These are phyloP conservation scores for Mantis religiosa DNA, from an alignment of 2,888 invertebrate species.

Conservation along the genomic window DNA sequence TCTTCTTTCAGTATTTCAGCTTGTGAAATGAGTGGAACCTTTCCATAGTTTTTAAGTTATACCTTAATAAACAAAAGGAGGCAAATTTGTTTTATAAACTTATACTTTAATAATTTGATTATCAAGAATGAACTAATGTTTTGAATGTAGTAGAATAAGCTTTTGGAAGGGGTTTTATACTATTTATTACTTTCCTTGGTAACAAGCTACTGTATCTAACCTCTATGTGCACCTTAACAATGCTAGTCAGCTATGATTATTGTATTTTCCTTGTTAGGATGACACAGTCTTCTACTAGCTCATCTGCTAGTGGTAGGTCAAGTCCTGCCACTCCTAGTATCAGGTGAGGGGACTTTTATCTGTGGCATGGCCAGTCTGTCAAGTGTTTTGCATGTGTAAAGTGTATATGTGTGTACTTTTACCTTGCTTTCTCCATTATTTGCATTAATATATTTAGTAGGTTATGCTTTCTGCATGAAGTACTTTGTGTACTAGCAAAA, in stretches of 20 bases:
- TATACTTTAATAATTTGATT: too few species aligned
- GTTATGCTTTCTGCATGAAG: background rate
- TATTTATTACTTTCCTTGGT: background rate
- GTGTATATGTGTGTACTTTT: background rate
- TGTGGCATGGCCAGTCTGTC: background rate
- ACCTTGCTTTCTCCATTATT: background rate
- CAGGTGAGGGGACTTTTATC: constrained; percentile 38
- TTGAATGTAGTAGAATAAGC: background rate
- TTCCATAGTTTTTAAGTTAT: background rate
- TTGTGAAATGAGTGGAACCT: background rate
- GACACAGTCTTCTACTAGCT: constrained; percentile 33
- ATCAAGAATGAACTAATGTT: background rate
- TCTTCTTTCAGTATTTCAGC: too few species aligned
- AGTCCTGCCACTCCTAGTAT: constrained; percentile 44
- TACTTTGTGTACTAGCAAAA: background rate
- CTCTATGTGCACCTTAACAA: background rate
- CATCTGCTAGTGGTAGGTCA: constrained; percentile 44
- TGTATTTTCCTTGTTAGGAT: constrained; percentile 11
- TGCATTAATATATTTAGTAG: background rate
- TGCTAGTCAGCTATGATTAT: background rate
- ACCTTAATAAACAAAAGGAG: background rate
- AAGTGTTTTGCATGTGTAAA: background rate
- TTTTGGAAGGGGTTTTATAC: background rate
- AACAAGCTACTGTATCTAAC: background rate
- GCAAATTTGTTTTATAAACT: too few species aligned